phyloP scores from a whole-genome alignment of 2,797 vertebrate genomes.

The Clamator glandarius region DNA sequence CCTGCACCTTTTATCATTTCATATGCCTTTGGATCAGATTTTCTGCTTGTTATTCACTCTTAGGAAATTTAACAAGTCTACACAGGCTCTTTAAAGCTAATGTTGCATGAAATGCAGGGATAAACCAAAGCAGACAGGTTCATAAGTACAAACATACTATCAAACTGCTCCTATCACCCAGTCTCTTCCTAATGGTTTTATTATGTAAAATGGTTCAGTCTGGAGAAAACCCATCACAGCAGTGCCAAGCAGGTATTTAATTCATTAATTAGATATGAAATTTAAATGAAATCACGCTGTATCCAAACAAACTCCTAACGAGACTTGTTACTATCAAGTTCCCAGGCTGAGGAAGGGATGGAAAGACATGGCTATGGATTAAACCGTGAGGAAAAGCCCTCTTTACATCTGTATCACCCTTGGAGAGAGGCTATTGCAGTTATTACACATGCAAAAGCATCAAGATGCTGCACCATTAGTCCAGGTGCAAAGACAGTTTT shows the following conservation, averaged over 20 bases:
- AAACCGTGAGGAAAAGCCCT: neutral
- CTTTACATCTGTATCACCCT: neutral
- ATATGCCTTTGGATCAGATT: neutral
- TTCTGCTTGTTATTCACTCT: conserved; percentile 35
- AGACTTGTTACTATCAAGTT: neutral
- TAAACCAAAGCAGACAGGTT: conserved; percentile 29
- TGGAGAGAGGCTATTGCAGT: neutral
- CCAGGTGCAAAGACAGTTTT: neutral
- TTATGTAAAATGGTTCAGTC: neutral
- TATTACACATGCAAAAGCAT: neutral
- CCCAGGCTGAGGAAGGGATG: neutral
- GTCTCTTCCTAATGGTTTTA: neutral
- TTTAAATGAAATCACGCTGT: neutral
- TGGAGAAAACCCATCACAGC: neutral
- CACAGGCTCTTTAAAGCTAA: conserved; percentile 37
- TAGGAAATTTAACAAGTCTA: conserved; percentile 21
- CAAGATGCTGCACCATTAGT: neutral
- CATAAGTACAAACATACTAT: neutral
- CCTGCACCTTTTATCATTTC: neutral
- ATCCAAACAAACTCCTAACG: neutral
- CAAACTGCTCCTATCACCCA: neutral
- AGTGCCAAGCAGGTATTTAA: neutral
- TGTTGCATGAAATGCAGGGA: conserved; percentile 43
- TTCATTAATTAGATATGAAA: neutral
- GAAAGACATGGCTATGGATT: neutral